Evolutionary conservation across 2,888 invertebrate species (phyloP).

Genomic region (Euphydryas editha): DNA sequence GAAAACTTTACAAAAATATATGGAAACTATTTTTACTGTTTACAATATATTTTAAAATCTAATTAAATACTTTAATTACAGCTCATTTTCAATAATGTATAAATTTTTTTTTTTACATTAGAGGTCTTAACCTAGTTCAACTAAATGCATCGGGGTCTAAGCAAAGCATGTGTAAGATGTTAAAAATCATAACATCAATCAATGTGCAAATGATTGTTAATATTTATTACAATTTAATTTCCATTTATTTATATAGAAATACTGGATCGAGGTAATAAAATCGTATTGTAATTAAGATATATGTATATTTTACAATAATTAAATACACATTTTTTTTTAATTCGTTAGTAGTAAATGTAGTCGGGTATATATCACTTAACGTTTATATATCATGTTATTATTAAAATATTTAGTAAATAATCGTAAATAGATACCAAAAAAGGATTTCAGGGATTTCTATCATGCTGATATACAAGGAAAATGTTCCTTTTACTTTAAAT

Average conservation of each 20-base stretch:
- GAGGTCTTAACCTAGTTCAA: constrained; percentile 10
- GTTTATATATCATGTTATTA: neutral
- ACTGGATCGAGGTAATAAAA: neutral
- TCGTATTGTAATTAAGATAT: too few relatives aligned
- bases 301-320: too few relatives aligned
- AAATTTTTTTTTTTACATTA: neutral
- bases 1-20: too few relatives aligned
- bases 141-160: constrained; percentile 32
- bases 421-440: neutral
- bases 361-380: neutral
- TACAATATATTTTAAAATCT: too few relatives aligned
- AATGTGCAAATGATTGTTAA: constrained; percentile 27
- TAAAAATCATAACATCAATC: constrained; percentile 23
- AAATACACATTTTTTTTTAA: neutral
- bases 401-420: neutral
- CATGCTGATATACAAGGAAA: neutral
- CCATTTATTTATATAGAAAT: neutral
- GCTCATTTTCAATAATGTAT: neutral
- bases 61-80: too few relatives aligned
- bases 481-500: neutral
- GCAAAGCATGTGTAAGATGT: constrained; percentile 34
- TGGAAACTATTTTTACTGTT: too few relatives aligned
- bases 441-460: neutral
- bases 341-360: constrained; percentile 4
- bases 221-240: neutral